Conservation (phyloP, 2,888 invertebrate genomes). For the Conchocele bisecta region DNA sequence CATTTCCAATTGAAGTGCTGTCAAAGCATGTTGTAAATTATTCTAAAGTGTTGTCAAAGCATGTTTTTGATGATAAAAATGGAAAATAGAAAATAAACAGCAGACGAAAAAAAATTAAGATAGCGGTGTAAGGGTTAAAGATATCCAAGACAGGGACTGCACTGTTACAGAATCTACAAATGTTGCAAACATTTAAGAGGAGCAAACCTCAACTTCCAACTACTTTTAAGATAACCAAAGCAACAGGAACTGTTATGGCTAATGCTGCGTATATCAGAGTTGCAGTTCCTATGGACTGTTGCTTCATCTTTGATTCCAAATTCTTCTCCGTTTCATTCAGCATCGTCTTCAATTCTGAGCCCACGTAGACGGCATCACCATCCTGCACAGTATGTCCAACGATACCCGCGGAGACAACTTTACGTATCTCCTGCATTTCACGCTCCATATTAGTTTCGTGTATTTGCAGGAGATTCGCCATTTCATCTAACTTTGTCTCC, state of each 20-base stretch:
- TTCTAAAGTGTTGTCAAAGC: no score
- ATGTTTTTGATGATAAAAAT: no score
- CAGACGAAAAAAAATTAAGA: no score
- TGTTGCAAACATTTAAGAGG: no score
- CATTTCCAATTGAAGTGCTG: no score
- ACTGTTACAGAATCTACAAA: no score
- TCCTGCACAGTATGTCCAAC: slow-evolving; percentile 30
- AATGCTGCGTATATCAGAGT: slow-evolving; percentile 78
- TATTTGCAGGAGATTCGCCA: slow-evolving; percentile 55
- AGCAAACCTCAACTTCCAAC: slow-evolving; percentile 22
- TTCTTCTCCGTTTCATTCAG: slow-evolving; percentile 77
- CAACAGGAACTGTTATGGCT: slow-evolving; percentile 74
- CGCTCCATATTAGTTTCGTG: slow-evolving; percentile 70
- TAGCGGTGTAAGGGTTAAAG: no score
- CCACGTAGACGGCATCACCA: slow-evolving; percentile 76
- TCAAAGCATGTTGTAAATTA: no score
- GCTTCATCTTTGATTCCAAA: slow-evolving; percentile 79
- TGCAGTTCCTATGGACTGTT: slow-evolving; percentile 77
- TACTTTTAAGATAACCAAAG: slow-evolving; percentile 61
- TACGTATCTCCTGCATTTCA: slow-evolving; percentile 76
- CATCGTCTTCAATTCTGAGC: slow-evolving; percentile 75
- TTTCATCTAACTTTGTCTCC: slow-evolving; percentile 57
- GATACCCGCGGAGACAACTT: slow-evolving; percentile 57
- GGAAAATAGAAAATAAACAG: no score
- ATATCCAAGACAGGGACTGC: no score